phyloP scores from a whole-genome alignment of 2,797 vertebrate species.

The Amphiprion clarkii region DNA sequence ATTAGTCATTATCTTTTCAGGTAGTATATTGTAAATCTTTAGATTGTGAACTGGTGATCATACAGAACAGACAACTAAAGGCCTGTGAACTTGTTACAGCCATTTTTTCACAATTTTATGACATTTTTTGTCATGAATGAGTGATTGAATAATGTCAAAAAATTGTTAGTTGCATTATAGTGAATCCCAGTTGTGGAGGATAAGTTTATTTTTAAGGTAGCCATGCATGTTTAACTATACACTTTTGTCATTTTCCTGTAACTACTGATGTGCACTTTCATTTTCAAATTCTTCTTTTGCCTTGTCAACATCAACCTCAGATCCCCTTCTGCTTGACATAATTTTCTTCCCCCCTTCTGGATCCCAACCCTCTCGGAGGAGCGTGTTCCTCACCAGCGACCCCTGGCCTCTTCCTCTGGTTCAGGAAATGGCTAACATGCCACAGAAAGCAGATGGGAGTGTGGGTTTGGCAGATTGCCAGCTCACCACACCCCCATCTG shows the following conservation, averaged over 20 bases:
- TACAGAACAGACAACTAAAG: no score
- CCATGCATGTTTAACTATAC: no score
- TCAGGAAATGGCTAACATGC: conserved; percentile 85
- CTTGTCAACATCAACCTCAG: conserved; percentile 27
- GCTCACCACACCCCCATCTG: conserved; percentile 57
- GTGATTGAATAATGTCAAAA: no score
- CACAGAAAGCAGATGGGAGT: conserved; percentile 77
- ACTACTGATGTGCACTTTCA: conserved; percentile 1
- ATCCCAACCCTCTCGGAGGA: conserved; percentile 38
- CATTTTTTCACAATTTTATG: no score
- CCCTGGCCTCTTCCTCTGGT: conserved; percentile 72
- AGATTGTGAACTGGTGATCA: no score
- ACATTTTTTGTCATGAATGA: no score
- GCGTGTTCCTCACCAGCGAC: conserved; percentile 66
- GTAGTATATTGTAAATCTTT: no score
- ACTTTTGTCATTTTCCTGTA: conserved; percentile 4
- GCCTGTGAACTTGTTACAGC: no score
- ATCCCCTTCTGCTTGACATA: conserved; percentile 42
- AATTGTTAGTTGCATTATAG: no score
- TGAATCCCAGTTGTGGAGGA: no score
- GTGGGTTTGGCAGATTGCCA: conserved; percentile 62
- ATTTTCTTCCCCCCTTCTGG: conserved; percentile 28
- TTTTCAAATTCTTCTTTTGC: conserved; percentile 34
- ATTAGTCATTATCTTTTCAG: no score
- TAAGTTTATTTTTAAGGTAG: no score